Evolutionary conservation across 2,888 invertebrate species (phyloP).

Genomic region (Nephrotoma appendiculata): DNA sequence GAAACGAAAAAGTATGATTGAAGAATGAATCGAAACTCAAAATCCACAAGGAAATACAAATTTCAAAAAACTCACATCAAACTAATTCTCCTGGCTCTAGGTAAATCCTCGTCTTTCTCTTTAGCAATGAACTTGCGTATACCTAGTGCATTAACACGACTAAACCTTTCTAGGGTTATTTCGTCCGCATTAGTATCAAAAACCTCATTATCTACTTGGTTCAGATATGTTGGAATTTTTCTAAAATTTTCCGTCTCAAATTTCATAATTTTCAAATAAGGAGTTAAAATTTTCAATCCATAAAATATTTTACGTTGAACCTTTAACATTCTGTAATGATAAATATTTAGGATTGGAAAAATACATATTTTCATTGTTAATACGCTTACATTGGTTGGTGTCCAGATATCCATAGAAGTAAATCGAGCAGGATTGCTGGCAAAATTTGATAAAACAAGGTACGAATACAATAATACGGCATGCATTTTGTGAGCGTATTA

Average conservation of each 20-base stretch:
- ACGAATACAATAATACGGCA: background rate
- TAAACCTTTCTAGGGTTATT: background rate
- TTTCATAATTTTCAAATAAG: background rate
- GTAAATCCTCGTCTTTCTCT: background rate
- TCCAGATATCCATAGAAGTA: background rate
- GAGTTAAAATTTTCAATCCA: background rate
- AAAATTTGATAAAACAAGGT: background rate
- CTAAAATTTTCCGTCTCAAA: background rate
- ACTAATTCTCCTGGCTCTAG: background rate
- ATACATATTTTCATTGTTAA: background rate
- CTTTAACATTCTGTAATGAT: background rate
- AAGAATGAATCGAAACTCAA: background rate
- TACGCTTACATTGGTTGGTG: background rate
- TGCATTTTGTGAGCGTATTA: background rate
- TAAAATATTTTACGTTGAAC: background rate
- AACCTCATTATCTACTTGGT: background rate
- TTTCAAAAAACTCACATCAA: background rate
- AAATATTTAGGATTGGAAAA: background rate
- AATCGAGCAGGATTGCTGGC: background rate
- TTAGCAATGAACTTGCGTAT: background rate
- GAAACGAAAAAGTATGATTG: background rate
- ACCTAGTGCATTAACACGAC: background rate
- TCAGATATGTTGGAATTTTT: background rate
- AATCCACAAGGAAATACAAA: background rate
- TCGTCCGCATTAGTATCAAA: background rate